A percentile compares a stretch with the other conserved stretches of the same genome.
Conservation (phyloP, 1,140 invertebrate species). For the Myzus persicae region DNA sequence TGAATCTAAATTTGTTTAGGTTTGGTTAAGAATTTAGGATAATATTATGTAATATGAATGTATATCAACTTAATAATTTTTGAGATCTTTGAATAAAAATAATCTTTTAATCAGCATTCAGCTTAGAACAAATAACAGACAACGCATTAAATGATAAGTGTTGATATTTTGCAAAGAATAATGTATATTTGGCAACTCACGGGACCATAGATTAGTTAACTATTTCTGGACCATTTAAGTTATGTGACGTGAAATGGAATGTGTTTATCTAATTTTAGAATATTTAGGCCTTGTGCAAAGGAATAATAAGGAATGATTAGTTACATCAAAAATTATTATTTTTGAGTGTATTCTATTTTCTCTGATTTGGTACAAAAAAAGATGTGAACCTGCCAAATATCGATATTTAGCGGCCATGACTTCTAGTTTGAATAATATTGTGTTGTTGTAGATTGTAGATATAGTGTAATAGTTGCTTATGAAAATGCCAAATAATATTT, state of each 20-base stretch:
- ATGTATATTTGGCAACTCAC: slow-evolving; percentile 27
- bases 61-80: background rate
- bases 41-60: too few species aligned
- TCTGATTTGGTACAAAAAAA: background rate
- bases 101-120: background rate
- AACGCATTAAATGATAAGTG: background rate
- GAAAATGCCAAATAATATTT: background rate
- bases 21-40: background rate
- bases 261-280: slow-evolving; percentile 28
- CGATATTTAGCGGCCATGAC: background rate
- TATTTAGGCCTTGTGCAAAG: slow-evolving; percentile 5
- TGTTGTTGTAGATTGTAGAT: background rate
- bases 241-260: slow-evolving; percentile 38
- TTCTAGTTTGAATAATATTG: background rate
- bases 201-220: slow-evolving; percentile 15
- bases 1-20: background rate
- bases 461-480: background rate
- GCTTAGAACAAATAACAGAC: background rate
- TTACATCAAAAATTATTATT: slow-evolving; percentile 28
- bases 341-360: background rate
- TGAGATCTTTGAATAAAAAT: background rate
- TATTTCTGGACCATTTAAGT: slow-evolving; percentile 37
- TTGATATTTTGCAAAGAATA: slow-evolving; percentile 26
- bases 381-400: background rate
- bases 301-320: background rate